Conservation (phyloP, 2,113 vertebrate genomes). For the Chaetops frenatus region DNA sequence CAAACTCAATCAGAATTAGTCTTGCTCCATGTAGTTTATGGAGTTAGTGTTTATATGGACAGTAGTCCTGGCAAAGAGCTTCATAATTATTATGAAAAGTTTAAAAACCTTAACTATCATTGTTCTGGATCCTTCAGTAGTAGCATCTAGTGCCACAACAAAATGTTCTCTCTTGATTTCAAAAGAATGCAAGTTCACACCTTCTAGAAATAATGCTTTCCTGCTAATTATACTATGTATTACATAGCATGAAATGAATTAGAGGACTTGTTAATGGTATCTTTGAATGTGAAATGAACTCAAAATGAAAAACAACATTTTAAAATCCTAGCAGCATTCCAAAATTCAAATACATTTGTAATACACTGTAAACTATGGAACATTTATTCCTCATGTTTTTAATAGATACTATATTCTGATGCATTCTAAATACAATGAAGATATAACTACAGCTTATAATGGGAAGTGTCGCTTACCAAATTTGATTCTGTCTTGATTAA, state of each 20-base stretch:
- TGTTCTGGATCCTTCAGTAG: background rate
- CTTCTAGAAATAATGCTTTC: background rate
- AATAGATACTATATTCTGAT: background rate
- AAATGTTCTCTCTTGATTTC: background rate
- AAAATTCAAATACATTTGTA: background rate
- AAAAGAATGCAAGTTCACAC: background rate
- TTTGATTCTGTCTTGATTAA: background rate
- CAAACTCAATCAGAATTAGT: background rate
- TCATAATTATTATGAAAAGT: background rate
- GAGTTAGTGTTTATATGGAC: background rate
- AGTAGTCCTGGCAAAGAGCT: background rate
- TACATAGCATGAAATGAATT: background rate
- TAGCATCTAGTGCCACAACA: background rate
- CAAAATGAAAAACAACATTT: background rate
- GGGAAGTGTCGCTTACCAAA: background rate
- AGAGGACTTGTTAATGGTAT: background rate
- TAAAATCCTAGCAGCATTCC: background rate
- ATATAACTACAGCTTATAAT: background rate
- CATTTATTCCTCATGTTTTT: background rate
- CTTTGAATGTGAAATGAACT: background rate
- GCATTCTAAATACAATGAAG: background rate
- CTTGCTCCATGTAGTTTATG: background rate
- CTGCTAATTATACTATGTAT: background rate
- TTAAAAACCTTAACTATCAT: background rate
- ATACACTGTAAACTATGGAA: background rate